Base-by-base conservation (phyloP, 2,888 invertebrate genomes). In the Eupsilia transversa region DNA sequence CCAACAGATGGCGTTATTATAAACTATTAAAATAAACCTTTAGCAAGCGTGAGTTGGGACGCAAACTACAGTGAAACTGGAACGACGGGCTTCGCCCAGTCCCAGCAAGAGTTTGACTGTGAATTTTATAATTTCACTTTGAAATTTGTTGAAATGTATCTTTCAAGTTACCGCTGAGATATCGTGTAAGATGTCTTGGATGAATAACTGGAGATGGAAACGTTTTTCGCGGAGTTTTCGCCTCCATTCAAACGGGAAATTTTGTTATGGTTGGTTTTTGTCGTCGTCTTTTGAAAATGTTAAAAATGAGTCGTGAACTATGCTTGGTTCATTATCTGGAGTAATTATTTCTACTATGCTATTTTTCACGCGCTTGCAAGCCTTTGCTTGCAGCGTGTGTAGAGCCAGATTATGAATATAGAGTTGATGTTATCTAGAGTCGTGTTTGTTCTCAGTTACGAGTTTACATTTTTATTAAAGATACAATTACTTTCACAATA, bases 121-220 rank as follows among this genome's bases (percentile, higher is more conserved):
- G 87, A 87, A 89, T 87, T 86, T 89, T 84, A 86, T 88, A 86
- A 89, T 89, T 89, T 87, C 70, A 88, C 88, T 88, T 87, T 84
- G 78, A 84, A 85, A 87, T 87, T 86, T 82, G 83, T 86, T 87
- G 85, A 85, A 87, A 89, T 89, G 84, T 87, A 87, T 86, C 84
- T 87, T 84, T 69, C 59, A 23, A 77, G 78, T 74, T 79, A 65
- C 69, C 54, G 46, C 68, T 33, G 30, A 72, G 76, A 80, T 85
- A 82, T 78, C 80, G 78, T 83, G 84, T 79, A 79, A 80, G 74
- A 79, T 77, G 56, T 74, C 74, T 77, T n/a, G 69, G 23, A 77
- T 75, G 80, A 81, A 77, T 79, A 74, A 67, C 64, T 72, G 30
- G 20, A 64, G 35, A 71, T 77, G 67, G 43, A 64, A 77, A 67